Base-by-base conservation (phyloP, 2,113 vertebrate genomes). In the Perca fluviatilis region DNA sequence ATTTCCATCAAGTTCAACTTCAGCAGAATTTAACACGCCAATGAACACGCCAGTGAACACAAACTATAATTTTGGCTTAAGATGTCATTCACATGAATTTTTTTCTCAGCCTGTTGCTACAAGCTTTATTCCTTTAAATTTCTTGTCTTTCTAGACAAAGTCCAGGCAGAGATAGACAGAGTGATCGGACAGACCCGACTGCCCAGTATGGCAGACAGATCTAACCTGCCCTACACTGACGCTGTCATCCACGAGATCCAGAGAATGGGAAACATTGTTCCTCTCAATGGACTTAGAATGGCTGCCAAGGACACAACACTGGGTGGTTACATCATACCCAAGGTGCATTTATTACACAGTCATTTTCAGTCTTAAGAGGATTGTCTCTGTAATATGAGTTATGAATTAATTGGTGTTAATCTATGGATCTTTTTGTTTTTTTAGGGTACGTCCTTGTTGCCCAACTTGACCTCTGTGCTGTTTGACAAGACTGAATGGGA, bases 181-280 rank as follows among this genome's bases (percentile, higher is more conserved):
- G 93, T 95, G 65, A 91, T 96, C 0, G 95, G 96, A 71, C 92
- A 83, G 70, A 78, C 18, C 0, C 89, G 89, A 8, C 88, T 60
- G 3, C 96, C 95, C 6, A 58, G 71, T 1, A 92, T 96, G 94
- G 88, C 92, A 1, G 96, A 97, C 93, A 94, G 88, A 72, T 43
- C 70, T 77, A 93, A 73, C 62, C 85, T 97, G 93, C 96, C 97
- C 0, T 99, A 96, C 86, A 97, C 96, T 53, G 94, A 97, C 0
- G 96, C 97, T 0, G 96, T 96, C 65, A 85, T 98, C 89, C 97
- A 98, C 0, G 97, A 98, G 80, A 92, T 96, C 74, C 96, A 95
- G 84, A 96, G 97, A 77, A 96, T 95, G 79, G 85, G 93, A 53
- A 96, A 97, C 21, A 92, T 97, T 1, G 0, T 97, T 21, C 96